These are phyloP conservation scores for Myotis findleyi DNA, from an alignment of 2,797 vertebrate genomes.

Conservation along the genomic window DNA sequence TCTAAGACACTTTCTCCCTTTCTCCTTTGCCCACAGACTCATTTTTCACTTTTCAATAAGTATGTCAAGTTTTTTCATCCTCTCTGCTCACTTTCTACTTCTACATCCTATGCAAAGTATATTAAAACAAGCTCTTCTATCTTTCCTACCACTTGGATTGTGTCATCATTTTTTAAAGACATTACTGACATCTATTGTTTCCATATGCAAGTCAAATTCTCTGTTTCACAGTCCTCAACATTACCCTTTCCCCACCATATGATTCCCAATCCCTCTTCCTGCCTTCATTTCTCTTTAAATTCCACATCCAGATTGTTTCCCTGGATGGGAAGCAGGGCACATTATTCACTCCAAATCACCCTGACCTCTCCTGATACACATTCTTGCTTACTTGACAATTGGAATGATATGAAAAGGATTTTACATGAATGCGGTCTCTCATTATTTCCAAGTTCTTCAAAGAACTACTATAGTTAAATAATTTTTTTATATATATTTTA, in stretches of 20 bases:
- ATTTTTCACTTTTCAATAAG: background rate
- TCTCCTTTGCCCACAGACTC: background rate
- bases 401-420: slow-evolving; percentile 68
- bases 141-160: background rate
- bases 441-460: slow-evolving; percentile 72
- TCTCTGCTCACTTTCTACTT: background rate
- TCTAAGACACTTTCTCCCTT: background rate
- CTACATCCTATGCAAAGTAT: background rate
- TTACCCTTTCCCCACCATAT: background rate
- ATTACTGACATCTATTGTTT: background rate
- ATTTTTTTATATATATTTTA: no score
- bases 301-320: background rate
- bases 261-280: background rate
- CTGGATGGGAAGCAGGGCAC: background rate
- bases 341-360: slow-evolving; percentile 40
- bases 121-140: background rate
- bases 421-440: slow-evolving; percentile 58
- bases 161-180: background rate
- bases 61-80: background rate
- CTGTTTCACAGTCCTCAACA: background rate
- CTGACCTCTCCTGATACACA: slow-evolving; percentile 27
- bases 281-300: slow-evolving; percentile 47
- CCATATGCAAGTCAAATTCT: slow-evolving; percentile 22
- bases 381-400: slow-evolving; percentile 69
- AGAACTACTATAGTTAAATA: slow-evolving; percentile 66